Evolutionary conservation across 2,113 vertebrate genomes (phyloP).

Genomic region (Scomber scombrus): DNA sequence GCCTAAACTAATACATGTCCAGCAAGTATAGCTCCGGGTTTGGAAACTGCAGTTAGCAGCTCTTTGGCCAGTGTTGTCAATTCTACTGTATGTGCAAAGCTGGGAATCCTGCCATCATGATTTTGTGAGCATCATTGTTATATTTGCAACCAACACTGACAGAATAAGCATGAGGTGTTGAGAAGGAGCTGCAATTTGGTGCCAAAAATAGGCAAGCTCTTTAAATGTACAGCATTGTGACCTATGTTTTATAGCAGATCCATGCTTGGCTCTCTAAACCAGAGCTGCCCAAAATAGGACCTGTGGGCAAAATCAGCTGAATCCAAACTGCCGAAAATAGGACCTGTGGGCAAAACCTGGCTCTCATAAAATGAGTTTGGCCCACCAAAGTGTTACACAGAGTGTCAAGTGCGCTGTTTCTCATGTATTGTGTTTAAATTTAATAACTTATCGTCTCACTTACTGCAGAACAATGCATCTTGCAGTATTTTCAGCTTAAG

Average conservation of each 20-base stretch:
- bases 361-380: constrained; percentile 30
- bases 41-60: constrained; percentile 3
- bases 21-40: not conserved
- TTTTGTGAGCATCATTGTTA: constrained; percentile 12
- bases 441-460: constrained; percentile 1
- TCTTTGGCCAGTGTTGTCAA: not conserved
- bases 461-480: not conserved
- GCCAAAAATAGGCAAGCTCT: constrained; percentile 35
- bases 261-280: constrained; percentile 41
- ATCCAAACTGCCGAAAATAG: constrained; percentile 55
- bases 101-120: constrained; percentile 36
- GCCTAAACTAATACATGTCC: not conserved
- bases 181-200: constrained; percentile 24
- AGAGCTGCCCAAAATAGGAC: constrained; percentile 56
- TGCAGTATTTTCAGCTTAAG: not conserved
- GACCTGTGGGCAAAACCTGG: constrained; percentile 52
- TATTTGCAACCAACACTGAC: constrained; percentile 6
- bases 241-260: constrained; percentile 39
- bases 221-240: constrained; percentile 35
- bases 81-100: constrained; percentile 8
- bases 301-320: constrained; percentile 65
- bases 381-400: constrained; percentile 46
- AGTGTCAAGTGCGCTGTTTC: constrained; percentile 11
- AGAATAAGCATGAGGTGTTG: constrained; percentile 19
- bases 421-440: constrained; percentile 13